phyloP scores from a whole-genome alignment of 1,140 invertebrate species.

The Sesamia nonagrioides region DNA sequence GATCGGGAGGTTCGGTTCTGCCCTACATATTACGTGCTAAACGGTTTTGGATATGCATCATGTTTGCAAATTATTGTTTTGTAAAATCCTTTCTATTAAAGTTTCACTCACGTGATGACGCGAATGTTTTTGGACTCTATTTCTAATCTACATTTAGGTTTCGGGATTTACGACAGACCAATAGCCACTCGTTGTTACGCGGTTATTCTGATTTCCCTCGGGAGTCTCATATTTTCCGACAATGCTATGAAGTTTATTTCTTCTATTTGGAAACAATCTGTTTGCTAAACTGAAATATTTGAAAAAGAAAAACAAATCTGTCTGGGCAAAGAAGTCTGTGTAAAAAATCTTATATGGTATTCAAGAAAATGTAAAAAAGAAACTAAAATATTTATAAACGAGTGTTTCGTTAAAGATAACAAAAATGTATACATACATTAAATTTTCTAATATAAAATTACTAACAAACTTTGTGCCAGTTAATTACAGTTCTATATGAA shows the following conservation, averaged over 20 bases:
- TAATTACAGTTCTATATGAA: too few species aligned
- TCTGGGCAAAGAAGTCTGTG: constrained; percentile 2
- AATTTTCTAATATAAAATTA: too few species aligned
- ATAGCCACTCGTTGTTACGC: constrained; percentile 26
- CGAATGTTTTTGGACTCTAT: constrained; percentile 36
- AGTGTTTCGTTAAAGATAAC: too few species aligned
- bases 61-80: constrained; percentile 62
- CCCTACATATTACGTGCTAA: constrained; percentile 78
- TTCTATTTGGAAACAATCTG: constrained; percentile 43
- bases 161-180: constrained; percentile 29
- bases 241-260: constrained; percentile 39
- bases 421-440: too few species aligned
- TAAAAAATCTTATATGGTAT: background rate
- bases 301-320: constrained; percentile 17
- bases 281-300: constrained; percentile 18
- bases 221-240: constrained; percentile 34
- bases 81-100: background rate
- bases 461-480: too few species aligned
- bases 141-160: constrained; percentile 31
- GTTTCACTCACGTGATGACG: constrained; percentile 27
- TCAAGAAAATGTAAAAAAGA: background rate
- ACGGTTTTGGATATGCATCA: constrained; percentile 68
- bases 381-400: background rate
- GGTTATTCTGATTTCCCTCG: constrained; percentile 38
- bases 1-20: constrained; percentile 67